Percentiles rank a stretch among this genome's conserved stretches.
Evolutionary conservation across 2,888 invertebrate genomes (phyloP).

Genomic region (Gandaritis pyraliata): DNA sequence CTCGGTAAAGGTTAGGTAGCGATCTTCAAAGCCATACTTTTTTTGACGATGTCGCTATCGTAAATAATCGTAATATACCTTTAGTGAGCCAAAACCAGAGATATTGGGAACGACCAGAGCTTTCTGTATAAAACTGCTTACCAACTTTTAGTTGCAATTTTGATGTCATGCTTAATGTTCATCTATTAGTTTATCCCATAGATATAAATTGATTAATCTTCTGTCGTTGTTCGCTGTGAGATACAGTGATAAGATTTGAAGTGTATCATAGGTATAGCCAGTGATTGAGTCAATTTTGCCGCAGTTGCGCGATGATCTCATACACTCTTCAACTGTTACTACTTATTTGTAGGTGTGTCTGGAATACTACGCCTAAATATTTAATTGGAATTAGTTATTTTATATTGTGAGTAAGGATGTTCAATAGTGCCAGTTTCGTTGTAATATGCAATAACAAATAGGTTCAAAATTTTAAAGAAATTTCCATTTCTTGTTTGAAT

Average conservation of each 20-base stretch:
- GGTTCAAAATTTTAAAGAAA: not conserved
- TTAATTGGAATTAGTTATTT: conserved; percentile 20
- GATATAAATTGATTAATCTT: conserved; percentile 61
- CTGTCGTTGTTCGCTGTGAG: conserved; percentile 60
- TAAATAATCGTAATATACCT: too few species aligned
- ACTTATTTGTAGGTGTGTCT: conserved; percentile 60
- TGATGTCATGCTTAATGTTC: conserved; percentile 68
- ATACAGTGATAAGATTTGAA: conserved; percentile 57
- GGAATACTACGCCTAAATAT: conserved; percentile 45
- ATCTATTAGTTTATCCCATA: conserved; percentile 60
- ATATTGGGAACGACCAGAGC: conserved; percentile 35
- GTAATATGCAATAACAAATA: not conserved
- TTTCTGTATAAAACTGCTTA: conserved; percentile 60
- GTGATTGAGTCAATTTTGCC: conserved; percentile 77
- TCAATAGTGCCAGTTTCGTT: not conserved
- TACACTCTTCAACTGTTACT: conserved; percentile 65
- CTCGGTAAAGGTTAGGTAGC: too few species aligned
- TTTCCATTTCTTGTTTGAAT: conserved; percentile 13
- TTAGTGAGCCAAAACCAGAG: too few species aligned
- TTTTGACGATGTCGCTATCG: too few species aligned
- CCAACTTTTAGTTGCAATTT: conserved; percentile 72
- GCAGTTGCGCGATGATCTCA: conserved; percentile 77
- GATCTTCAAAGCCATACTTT: too few species aligned
- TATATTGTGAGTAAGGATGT: conserved; percentile 49
- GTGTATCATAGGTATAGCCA: conserved; percentile 63